Evolutionary conservation across 1,140 invertebrate species (phyloP).

Genomic region (Dysdera silvatica): DNA sequence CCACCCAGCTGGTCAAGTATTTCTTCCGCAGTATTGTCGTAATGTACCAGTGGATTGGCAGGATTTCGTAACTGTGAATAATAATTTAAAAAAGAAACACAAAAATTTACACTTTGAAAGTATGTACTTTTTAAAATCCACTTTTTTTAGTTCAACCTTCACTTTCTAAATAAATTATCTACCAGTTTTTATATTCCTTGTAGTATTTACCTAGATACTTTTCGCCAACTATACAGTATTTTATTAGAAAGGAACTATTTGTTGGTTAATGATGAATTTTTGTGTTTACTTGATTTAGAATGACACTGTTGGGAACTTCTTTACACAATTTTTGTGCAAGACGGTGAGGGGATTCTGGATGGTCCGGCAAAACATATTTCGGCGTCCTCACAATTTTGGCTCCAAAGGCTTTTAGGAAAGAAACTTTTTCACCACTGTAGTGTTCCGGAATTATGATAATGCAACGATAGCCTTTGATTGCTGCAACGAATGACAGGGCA

Average conservation of each 20-base stretch:
- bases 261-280: too few species aligned
- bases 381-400: constrained; percentile 93
- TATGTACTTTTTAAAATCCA: background rate
- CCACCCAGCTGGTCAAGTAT: constrained; percentile 70
- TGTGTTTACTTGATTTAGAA: constrained; percentile 93
- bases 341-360: constrained; percentile 79
- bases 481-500: constrained; percentile 85
- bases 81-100: constrained; percentile 7
- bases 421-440: constrained; percentile 96
- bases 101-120: too few species aligned
- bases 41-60: constrained; percentile 85
- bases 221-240: too few species aligned
- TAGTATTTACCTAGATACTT: too few species aligned
- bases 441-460: constrained; percentile 98
- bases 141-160: background rate
- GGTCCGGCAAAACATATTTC: constrained; percentile 77
- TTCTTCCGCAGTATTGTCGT: constrained; percentile 79
- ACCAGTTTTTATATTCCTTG: constrained; percentile 53
- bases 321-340: constrained; percentile 74
- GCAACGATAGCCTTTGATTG: constrained; percentile 90
- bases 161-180: constrained; percentile 26
- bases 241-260: too few species aligned
- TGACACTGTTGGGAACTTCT: constrained; percentile 82
- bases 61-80: constrained; percentile 67
- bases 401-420: constrained; percentile 73